Evolutionary conservation across 2,797 vertebrate species (phyloP).

Genomic region (Falco rusticolus): DNA sequence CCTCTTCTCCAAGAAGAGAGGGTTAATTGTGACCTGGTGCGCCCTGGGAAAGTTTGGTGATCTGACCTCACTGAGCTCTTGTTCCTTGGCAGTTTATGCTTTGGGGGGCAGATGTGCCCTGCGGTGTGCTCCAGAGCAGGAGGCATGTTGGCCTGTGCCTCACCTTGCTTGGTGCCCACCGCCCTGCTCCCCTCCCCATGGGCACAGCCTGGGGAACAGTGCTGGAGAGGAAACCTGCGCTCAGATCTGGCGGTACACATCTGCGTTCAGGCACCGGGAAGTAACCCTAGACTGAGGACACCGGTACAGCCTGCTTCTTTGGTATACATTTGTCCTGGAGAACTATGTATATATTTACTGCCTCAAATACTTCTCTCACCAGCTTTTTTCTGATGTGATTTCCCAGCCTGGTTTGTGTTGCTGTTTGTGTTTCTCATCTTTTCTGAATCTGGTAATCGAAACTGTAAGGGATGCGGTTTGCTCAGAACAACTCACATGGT

Average conservation of each 20-base stretch:
- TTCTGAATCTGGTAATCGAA: background rate
- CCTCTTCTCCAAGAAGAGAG: background rate
- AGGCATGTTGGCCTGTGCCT: fast-evolving
- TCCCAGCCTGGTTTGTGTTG: background rate
- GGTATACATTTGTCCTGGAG: background rate
- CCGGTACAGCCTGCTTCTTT: fast-evolving
- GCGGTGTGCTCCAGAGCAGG: background rate
- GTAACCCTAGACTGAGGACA: background rate
- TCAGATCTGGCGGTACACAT: fast-evolving
- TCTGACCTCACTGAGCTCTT: background rate
- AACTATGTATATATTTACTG: fast-evolving
- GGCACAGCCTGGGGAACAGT: background rate
- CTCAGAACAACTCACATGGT: background rate
- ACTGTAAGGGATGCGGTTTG: fast-evolving
- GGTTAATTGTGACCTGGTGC: background rate
- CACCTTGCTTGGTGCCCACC: fast-evolving
- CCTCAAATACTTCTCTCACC: background rate
- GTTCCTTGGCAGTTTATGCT: fast-evolving
- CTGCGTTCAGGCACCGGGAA: background rate
- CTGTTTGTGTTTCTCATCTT: background rate
- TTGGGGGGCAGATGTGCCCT: fast-evolving
- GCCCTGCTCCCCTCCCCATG: fast-evolving
- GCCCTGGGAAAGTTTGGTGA: background rate
- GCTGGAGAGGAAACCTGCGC: fast-evolving
- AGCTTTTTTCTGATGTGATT: background rate